Conservation (phyloP, 2,797 vertebrate species). For the Cyclura pinguis region DNA sequence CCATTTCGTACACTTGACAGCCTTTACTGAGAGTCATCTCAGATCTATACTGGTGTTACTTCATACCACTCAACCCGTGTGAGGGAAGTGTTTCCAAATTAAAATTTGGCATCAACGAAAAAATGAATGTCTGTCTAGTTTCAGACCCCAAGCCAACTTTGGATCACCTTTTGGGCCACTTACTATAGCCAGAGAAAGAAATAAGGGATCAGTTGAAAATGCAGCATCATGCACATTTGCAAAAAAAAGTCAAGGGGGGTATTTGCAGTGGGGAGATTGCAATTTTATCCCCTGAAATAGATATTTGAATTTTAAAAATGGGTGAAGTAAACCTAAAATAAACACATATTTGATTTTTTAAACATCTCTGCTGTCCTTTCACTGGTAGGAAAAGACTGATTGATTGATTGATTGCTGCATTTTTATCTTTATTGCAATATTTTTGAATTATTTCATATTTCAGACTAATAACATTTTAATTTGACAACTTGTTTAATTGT, state of each 20-base stretch:
- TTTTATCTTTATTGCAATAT: too few relatives aligned
- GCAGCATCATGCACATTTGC: not conserved
- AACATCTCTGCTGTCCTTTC: too few relatives aligned
- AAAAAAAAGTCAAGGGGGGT: not conserved
- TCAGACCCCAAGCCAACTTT: not conserved
- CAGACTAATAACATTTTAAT: too few relatives aligned
- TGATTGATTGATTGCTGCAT: too few relatives aligned
- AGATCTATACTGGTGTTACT: slow-evolving; percentile 19
- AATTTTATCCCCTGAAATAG: not conserved
- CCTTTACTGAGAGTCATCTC: slow-evolving; percentile 46
- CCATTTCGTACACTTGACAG: not conserved
- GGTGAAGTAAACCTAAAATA: not conserved
- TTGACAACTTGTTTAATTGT: too few relatives aligned
- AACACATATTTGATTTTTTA: not conserved
- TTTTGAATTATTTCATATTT: too few relatives aligned
- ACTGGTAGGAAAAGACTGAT: too few relatives aligned
- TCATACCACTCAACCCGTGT: not conserved
- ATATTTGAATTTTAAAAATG: not conserved
- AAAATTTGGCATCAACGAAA: not conserved
- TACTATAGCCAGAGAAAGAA: not conserved
- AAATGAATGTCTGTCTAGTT: not conserved
- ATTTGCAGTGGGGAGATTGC: not conserved
- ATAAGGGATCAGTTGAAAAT: not conserved
- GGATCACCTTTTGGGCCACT: not conserved
- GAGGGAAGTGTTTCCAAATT: slow-evolving; percentile 8